Conservation (phyloP, 2,888 invertebrate species). For the Antheraea yamamai region DNA sequence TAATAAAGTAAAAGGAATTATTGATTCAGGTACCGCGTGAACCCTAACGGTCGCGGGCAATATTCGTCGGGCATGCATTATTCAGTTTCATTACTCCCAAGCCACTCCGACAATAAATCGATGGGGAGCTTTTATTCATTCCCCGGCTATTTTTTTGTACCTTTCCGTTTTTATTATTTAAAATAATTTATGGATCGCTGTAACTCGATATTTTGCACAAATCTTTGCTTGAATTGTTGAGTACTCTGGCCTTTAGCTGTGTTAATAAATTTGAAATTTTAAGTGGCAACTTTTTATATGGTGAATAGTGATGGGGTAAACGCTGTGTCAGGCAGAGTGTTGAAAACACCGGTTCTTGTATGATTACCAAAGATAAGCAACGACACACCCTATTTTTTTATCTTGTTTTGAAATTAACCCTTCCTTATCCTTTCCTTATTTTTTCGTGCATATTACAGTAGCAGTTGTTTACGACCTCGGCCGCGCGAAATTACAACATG, state of each 20-base stretch:
- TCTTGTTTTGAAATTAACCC: too few species aligned
- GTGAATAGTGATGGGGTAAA: too few species aligned
- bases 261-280: background rate
- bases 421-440: too few species aligned
- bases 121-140: constrained; percentile 68
- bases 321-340: too few species aligned
- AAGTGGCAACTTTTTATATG: too few species aligned
- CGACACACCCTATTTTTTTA: too few species aligned
- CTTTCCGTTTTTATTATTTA: constrained; percentile 23
- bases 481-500: too few species aligned
- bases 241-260: background rate
- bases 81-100: constrained; percentile 79
- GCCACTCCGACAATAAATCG: constrained; percentile 77
- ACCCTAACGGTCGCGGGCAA: constrained; percentile 59
- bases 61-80: constrained; percentile 75
- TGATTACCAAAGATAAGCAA: too few species aligned
- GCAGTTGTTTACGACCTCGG: too few species aligned
- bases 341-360: too few species aligned
- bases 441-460: too few species aligned
- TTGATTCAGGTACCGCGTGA: constrained; percentile 30
- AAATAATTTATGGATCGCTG: constrained; percentile 1
- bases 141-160: constrained; percentile 37
- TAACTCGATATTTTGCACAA: background rate
- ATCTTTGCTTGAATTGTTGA: background rate
- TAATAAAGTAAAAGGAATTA: background rate